Conservation (phyloP, 2,797 vertebrate genomes). For the Molossus alvarezi region DNA sequence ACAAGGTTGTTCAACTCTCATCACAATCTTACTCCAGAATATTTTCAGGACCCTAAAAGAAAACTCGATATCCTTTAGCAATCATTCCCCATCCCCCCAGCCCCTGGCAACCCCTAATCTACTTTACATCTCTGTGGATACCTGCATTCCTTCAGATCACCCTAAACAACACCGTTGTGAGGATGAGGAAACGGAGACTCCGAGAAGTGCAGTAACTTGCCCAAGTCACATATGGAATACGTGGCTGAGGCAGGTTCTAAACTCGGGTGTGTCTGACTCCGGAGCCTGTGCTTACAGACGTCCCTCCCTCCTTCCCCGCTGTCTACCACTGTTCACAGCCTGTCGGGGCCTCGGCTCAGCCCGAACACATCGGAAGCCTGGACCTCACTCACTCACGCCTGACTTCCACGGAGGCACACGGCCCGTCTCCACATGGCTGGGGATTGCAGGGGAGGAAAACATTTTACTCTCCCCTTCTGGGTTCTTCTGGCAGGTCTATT, state of each 20-base stretch:
- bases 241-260: background rate
- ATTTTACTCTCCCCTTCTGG: background rate
- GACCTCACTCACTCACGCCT: background rate
- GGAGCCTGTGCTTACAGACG: background rate
- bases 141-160: background rate
- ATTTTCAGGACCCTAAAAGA: background rate
- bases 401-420: background rate
- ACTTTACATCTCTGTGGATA: background rate
- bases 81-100: background rate
- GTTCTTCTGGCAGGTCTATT: background rate
- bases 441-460: background rate
- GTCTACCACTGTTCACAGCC: background rate
- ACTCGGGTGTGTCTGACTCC: background rate
- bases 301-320: background rate
- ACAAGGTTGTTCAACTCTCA: background rate
- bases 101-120: background rate
- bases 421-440: background rate
- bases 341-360: background rate
- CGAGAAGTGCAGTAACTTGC: background rate
- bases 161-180: constrained; percentile 12
- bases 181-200: background rate
- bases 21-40: background rate
- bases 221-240: background rate
- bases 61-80: background rate
- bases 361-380: background rate